A percentile compares a stretch with the other conserved stretches of the same genome.
These are phyloP conservation scores for Pontoporia blainvillei DNA, from an alignment of 2,113 vertebrate genomes.

Conservation along the genomic window DNA sequence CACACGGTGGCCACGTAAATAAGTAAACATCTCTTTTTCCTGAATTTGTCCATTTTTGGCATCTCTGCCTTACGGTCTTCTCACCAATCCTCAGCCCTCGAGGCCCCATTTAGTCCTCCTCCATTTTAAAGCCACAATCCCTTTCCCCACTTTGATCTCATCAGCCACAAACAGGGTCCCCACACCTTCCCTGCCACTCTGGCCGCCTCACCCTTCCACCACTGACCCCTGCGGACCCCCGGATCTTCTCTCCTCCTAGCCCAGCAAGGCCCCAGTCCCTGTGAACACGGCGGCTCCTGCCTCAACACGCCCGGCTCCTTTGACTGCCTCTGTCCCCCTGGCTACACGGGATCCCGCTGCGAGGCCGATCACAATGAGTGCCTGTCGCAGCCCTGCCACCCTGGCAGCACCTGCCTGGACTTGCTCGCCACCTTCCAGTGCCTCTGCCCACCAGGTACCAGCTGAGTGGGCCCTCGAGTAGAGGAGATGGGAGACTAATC, in stretches of 20 bases:
- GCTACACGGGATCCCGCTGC: conserved; percentile 77
- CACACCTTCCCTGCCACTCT: background rate
- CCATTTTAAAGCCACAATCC: background rate
- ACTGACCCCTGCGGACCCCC: background rate
- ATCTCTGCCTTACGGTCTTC: background rate
- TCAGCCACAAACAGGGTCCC: background rate
- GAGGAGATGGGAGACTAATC: background rate
- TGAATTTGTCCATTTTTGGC: background rate
- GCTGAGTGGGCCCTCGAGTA: background rate
- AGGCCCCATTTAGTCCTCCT: background rate
- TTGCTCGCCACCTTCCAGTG: conserved; percentile 73
- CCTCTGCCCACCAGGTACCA: conserved; percentile 76
- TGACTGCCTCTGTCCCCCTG: conserved; percentile 70
- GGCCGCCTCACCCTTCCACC: background rate
- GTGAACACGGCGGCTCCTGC: conserved; percentile 76
- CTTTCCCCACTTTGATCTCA: background rate
- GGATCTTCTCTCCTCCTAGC: conserved; percentile 23
- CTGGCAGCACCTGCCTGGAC: conserved; percentile 74
- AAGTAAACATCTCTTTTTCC: background rate
- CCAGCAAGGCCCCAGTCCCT: conserved; percentile 72
- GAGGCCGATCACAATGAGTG: conserved; percentile 74
- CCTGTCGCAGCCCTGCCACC: conserved; percentile 76
- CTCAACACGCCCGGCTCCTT: conserved; percentile 78
- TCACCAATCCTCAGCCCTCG: background rate
- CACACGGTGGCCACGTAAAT: background rate